A percentile compares a stretch with the other conserved stretches of the same genome.
Evolutionary conservation across 2,113 vertebrate genomes (phyloP).

Genomic region (Neolamprologus hecqui): DNA sequence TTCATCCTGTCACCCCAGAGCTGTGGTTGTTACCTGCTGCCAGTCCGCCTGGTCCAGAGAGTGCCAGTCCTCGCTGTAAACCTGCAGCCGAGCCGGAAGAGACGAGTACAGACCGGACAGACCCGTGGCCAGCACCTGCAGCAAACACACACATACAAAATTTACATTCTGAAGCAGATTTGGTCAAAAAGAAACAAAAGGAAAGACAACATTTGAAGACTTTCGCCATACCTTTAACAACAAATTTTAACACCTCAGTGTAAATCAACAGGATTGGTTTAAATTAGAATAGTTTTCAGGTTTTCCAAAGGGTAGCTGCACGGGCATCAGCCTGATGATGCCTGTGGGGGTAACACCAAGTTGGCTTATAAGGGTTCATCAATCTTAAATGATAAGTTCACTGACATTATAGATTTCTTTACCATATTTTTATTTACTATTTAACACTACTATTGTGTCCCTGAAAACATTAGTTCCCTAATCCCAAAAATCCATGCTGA

Average conservation of each 20-base stretch:
- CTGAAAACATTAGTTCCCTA: accelerated
- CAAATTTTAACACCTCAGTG: neutral
- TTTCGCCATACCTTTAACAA: accelerated
- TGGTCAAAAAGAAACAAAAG: accelerated
- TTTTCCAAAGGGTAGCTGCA: neutral
- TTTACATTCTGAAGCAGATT: neutral
- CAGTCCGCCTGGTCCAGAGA: slow-evolving; percentile 83
- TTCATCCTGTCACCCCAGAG: neutral
- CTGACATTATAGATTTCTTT: neutral
- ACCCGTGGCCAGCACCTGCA: slow-evolving; percentile 91
- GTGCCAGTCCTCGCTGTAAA: slow-evolving; percentile 88
- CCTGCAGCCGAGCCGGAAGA: slow-evolving; percentile 84
- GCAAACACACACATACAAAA: neutral
- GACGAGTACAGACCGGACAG: slow-evolving; percentile 93
- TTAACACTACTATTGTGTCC: neutral
- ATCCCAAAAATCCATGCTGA: neutral
- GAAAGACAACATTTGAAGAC: neutral
- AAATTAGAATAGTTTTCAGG: neutral
- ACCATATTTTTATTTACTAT: accelerated
- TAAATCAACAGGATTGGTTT: accelerated
- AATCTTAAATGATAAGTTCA: neutral
- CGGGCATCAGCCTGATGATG: neutral
- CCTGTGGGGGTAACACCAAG: accelerated
- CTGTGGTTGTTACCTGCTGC: slow-evolving; percentile 63
- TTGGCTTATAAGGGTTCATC: neutral